Percentiles rank a stretch among this genome's conserved stretches.
These are phyloP conservation scores for Kuschelorhynchus macadamiae DNA, from an alignment of 2,888 invertebrate genomes.

Conservation along the genomic window DNA sequence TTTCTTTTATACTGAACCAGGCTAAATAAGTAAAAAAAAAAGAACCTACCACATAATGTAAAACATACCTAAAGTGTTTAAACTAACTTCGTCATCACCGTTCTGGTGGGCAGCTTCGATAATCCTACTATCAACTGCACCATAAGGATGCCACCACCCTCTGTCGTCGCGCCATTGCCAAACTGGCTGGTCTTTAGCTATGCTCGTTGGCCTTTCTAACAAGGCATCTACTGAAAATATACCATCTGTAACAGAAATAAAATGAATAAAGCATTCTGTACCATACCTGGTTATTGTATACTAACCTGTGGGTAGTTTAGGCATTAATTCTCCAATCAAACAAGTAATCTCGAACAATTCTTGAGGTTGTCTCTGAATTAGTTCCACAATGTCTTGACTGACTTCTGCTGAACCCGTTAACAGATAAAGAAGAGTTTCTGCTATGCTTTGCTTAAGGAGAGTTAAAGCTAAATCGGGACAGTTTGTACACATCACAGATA, in stretches of 20 bases:
- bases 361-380: conserved; percentile 87
- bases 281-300: too few species aligned
- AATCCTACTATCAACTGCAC: conserved; percentile 92
- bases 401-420: conserved; percentile 86
- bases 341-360: conserved; percentile 98
- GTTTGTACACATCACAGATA: conserved; percentile 95
- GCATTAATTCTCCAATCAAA: conserved; percentile 97
- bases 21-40: too few species aligned
- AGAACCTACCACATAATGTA: too few species aligned
- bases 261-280: too few species aligned
- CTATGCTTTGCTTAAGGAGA: conserved; percentile 94
- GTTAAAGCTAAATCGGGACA: conserved; percentile 95
- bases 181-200: conserved; percentile 82
- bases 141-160: conserved; percentile 93
- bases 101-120: conserved; percentile 95
- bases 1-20: too few species aligned
- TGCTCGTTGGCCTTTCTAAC: conserved; percentile 81
- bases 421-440: conserved; percentile 94
- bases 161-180: conserved; percentile 99
- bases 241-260: conserved; percentile 74
- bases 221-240: conserved; percentile 94
- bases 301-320: conserved; percentile 84
- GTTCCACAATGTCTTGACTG: conserved; percentile 79
- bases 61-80: conserved; percentile 81
- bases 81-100: conserved; percentile 95